These are phyloP conservation scores for Tetanocera ferruginea DNA, from an alignment of 2,888 invertebrate species.

Conservation along the genomic window DNA sequence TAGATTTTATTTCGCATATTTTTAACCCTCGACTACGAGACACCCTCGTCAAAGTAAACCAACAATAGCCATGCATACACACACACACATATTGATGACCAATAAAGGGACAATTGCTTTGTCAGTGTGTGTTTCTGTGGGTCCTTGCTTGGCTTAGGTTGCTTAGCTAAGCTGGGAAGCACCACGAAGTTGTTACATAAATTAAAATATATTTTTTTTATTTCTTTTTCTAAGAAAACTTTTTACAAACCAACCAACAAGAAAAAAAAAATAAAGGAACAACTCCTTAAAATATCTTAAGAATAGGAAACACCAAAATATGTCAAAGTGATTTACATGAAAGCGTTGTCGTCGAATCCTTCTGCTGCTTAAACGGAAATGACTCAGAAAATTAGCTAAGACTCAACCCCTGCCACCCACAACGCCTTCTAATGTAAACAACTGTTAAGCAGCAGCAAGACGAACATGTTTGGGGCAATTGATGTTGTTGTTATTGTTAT, in stretches of 20 bases:
- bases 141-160: neutral
- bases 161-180: neutral
- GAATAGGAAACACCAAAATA: neutral
- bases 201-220: slow-evolving; percentile 32
- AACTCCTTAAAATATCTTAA: neutral
- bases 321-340: neutral
- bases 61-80: slow-evolving; percentile 22
- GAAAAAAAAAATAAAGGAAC: neutral
- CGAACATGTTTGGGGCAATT: neutral
- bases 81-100: slow-evolving; percentile 2
- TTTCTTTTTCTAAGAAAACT: slow-evolving; percentile 5
- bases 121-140: neutral
- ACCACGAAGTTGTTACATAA: slow-evolving; percentile 17
- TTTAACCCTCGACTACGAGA: slow-evolving; percentile 10
- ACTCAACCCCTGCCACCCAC: neutral
- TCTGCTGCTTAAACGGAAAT: slow-evolving; percentile 4
- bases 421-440: neutral
- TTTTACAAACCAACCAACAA: neutral
- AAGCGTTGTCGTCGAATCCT: neutral
- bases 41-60: slow-evolving; percentile 38
- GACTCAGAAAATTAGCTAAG: slow-evolving; percentile 32
- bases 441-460: neutral
- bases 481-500: neutral
- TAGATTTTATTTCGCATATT: slow-evolving; percentile 15
- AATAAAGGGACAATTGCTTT: slow-evolving; percentile 19